A percentile compares a stretch with the other conserved stretches of the same genome.
Conservation (phyloP, 2,797 vertebrate genomes). For the Cryptoprocta ferox region DNA sequence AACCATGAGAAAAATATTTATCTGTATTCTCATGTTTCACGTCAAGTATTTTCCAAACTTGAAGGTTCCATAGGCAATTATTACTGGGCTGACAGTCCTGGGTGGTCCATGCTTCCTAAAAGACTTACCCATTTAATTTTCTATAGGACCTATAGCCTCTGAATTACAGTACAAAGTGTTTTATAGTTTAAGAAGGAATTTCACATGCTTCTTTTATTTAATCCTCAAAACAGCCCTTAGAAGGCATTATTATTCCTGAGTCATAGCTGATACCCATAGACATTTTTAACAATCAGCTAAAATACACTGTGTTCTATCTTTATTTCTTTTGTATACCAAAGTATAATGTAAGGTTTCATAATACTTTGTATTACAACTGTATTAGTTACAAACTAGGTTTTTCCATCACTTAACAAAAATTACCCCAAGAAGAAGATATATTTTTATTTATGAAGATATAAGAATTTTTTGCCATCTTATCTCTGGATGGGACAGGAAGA, state of each 20-base stretch:
- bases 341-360: neutral
- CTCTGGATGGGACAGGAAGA: neutral
- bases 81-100: neutral
- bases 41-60: neutral
- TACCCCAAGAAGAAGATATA: neutral
- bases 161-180: neutral
- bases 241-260: neutral
- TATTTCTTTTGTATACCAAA: constrained; percentile 32
- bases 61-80: neutral
- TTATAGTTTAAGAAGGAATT: neutral
- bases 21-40: neutral
- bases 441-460: neutral
- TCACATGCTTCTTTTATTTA: neutral
- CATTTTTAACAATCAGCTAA: neutral
- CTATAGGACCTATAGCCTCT: neutral
- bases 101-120: neutral
- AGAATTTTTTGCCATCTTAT: neutral
- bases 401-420: neutral
- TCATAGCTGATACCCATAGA: neutral
- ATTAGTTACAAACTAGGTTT: constrained; percentile 30
- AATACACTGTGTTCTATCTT: neutral
- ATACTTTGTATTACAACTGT: neutral
- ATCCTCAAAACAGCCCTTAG: neutral
- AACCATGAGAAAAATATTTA: neutral
- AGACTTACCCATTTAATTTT: neutral